Base-by-base conservation (phyloP, 2,888 invertebrate genomes). In the Halocaridina rubra region DNA sequence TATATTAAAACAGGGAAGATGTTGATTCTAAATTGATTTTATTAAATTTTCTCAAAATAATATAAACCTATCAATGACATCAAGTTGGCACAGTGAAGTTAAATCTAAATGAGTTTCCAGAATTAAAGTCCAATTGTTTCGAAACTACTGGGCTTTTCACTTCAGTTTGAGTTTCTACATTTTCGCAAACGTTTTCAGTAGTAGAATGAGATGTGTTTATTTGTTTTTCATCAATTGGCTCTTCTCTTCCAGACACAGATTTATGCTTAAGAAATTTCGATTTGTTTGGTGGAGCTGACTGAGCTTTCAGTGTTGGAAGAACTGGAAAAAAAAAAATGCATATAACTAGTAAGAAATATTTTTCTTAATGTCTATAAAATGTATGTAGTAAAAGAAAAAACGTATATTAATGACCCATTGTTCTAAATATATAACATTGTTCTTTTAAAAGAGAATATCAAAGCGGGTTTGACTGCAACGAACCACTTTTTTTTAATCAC, bases 61-160 rank as follows among this genome's bases (percentile, higher is more conserved):
- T n/a, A n/a, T n/a, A n/a, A n/a, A n/a, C n/a, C n/a, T n/a, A n/a
- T n/a, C n/a, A n/a, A n/a, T n/a, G n/a, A 64, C 33, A 75, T 77
- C 29, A 80, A 30, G 22, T 57, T 19, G 39, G 24, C 72, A 71
- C 39, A n/a, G 67, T 78, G 72, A 84, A 78, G 64, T 79, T 78
- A 72, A 84, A 84, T 32, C 22, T 75, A 39, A 74, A 84, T 30
- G 71, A 3, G 22, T 71, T 82, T 77, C 33, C 77, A 24, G 76
- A n/a, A 53, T 53, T 53, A 53, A 53, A 53, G 19, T 5, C 53
- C 19, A 53, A 53, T n/a, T 16, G 7, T n/a, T 3, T 53, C 4
- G 53, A 53, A n/a, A 4, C 16, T 1, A n/a, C n/a, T n/a, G n/a
- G n/a, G n/a, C 19, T 16, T n/a, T 53, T 13, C 46, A 53, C 27